Evolutionary conservation across 1,140 invertebrate species (phyloP).

Genomic region (Cotesia chilonis): DNA sequence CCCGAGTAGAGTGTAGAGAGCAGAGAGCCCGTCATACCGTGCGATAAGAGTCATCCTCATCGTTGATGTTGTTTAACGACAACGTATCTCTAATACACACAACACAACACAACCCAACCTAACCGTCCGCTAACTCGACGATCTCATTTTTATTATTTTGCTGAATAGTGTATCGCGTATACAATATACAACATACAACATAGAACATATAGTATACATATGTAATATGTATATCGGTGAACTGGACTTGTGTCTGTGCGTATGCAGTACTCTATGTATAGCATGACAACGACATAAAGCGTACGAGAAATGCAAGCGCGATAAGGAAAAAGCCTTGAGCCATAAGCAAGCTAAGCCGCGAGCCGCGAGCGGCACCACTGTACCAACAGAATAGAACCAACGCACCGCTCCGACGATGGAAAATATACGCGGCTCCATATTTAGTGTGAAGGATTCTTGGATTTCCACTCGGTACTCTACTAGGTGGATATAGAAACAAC

Average conservation of each 20-base stretch:
- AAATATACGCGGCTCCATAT: conserved; percentile 31
- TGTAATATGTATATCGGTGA: neutral
- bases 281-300: conserved; percentile 11
- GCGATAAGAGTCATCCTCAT: conserved; percentile 15
- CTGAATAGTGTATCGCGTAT: neutral
- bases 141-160: conserved; percentile 22
- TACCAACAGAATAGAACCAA: neutral
- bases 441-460: conserved; percentile 24
- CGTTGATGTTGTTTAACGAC: conserved; percentile 18
- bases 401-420: conserved; percentile 18
- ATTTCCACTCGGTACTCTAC: conserved; percentile 26
- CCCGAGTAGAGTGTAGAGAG: neutral
- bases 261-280: too few relatives aligned
- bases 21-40: neutral
- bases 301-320: conserved; percentile 23
- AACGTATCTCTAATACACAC: too few relatives aligned
- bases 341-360: conserved; percentile 1
- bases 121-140: conserved; percentile 12
- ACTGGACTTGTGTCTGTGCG: neutral
- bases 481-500: too few relatives aligned
- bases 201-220: neutral
- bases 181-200: neutral
- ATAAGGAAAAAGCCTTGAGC: conserved; percentile 37
- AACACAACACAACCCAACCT: neutral
- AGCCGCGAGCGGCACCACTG: conserved; percentile 18